These are phyloP conservation scores for Dryadula phaetusa DNA, from an alignment of 2,888 invertebrate species.

Conservation along the genomic window DNA sequence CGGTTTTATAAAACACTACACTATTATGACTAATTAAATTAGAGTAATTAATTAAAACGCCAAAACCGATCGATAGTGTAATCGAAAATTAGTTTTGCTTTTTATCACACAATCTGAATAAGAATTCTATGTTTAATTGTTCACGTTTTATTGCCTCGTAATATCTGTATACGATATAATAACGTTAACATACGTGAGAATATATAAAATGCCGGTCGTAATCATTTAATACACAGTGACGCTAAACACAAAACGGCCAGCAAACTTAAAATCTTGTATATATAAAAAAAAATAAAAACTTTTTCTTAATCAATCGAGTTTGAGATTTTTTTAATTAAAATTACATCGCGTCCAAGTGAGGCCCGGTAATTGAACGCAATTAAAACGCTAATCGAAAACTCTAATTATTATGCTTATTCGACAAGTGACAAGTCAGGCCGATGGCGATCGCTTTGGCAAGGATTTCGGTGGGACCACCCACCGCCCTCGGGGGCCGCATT, in stretches of 20 bases:
- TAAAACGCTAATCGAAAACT: slow-evolving; percentile 76
- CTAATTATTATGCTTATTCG: slow-evolving; percentile 83
- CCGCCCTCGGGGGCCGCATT: slow-evolving; percentile 73
- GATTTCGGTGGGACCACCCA: slow-evolving; percentile 79
- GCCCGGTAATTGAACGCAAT: slow-evolving; percentile 51
- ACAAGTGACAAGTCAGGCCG: slow-evolving; percentile 81
- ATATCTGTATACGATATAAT: slow-evolving; percentile 12
- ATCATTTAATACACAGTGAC: neutral
- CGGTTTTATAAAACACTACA: slow-evolving; percentile 26
- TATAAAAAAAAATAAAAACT: slow-evolving; percentile 9
- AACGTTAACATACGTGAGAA: slow-evolving; percentile 20
- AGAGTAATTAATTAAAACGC: slow-evolving; percentile 37
- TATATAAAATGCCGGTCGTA: neutral
- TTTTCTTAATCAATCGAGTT: slow-evolving; percentile 19
- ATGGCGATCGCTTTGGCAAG: slow-evolving; percentile 82
- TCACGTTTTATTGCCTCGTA: slow-evolving; percentile 30
- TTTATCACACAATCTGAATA: slow-evolving; percentile 30
- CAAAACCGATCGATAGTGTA: slow-evolving; percentile 33
- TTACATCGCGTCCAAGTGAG: slow-evolving; percentile 33
- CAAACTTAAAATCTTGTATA: slow-evolving; percentile 3
- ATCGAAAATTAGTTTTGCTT: slow-evolving; percentile 35
- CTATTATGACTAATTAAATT: slow-evolving; percentile 35
- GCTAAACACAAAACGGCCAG: neutral
- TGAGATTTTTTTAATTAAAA: slow-evolving; percentile 31
- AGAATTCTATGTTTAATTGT: slow-evolving; percentile 31